Percentiles rank a stretch among this genome's conserved stretches.
Conservation (phyloP, 2,888 invertebrate genomes). For the Melanotus villosus region DNA sequence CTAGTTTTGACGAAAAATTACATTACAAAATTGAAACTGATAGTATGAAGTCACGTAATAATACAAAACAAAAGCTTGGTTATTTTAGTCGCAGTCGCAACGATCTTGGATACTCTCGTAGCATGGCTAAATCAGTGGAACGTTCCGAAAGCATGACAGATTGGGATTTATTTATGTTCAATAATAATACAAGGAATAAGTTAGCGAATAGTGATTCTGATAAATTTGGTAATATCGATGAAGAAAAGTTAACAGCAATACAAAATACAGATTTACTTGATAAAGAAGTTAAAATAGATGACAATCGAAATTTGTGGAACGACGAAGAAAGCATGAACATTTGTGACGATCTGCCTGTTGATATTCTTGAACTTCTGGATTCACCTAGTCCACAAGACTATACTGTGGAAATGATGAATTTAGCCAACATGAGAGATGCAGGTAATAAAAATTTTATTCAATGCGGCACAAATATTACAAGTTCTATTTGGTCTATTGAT, state of each 20-base stretch:
- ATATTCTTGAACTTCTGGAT: constrained; percentile 73
- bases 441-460: constrained; percentile 65
- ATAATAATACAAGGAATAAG: constrained; percentile 47
- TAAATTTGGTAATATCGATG: constrained; percentile 23
- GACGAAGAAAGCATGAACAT: constrained; percentile 66
- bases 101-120: constrained; percentile 53
- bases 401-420: constrained; percentile 61
- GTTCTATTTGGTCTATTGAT: constrained; percentile 71
- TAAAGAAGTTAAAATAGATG: constrained; percentile 21
- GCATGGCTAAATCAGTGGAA: constrained; percentile 66
- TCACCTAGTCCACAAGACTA: constrained; percentile 70
- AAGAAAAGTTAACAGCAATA: constrained; percentile 27
- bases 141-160: constrained; percentile 70
- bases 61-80: constrained; percentile 51
- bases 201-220: constrained; percentile 24
- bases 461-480: constrained; percentile 70
- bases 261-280: constrained; percentile 17
- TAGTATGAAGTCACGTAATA: constrained; percentile 52
- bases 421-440: constrained; percentile 58
- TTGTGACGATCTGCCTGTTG: constrained; percentile 75
- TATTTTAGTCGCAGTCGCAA: constrained; percentile 53
- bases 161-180: constrained; percentile 72
- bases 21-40: constrained; percentile 54
- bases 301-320: constrained; percentile 40
- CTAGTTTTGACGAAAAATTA: constrained; percentile 55